Evolutionary conservation across 2,797 vertebrate species (phyloP).

Genomic region (Onychomys leucogaster): DNA sequence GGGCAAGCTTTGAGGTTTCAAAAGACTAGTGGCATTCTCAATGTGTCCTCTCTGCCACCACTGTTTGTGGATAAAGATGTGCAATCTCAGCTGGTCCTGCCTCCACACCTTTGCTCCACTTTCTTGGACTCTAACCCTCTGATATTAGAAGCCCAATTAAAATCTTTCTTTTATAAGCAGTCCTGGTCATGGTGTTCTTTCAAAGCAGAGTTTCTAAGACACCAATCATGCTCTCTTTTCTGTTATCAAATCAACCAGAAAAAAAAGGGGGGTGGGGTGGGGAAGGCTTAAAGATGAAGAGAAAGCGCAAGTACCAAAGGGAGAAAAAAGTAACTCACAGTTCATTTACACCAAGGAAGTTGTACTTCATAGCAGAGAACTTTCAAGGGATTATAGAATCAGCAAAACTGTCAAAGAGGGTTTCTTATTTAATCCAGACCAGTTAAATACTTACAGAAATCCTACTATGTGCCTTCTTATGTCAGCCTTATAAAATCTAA

Average conservation of each 20-base stretch:
- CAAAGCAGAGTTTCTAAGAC: neutral
- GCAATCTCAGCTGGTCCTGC: neutral
- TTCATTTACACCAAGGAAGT: neutral
- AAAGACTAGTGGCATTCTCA: neutral
- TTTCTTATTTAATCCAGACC: constrained; percentile 17
- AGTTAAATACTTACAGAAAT: neutral
- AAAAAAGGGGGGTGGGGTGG: too few species aligned
- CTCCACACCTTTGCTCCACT: neutral
- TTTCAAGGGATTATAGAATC: neutral
- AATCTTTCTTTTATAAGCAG: neutral
- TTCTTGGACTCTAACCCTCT: neutral
- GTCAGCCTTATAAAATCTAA: neutral
- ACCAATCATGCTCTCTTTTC: neutral
- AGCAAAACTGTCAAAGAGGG: neutral
- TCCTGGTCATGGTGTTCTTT: neutral
- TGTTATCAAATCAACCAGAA: neutral
- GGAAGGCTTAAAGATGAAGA: neutral
- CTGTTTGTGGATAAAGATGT: neutral
- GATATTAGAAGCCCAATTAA: neutral
- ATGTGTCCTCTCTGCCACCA: neutral
- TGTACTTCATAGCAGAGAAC: neutral
- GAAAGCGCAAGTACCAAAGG: neutral
- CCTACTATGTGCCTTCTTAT: neutral
- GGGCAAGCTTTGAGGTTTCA: neutral
- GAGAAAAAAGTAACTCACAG: neutral